These are phyloP conservation scores for Intellagama lesueurii DNA, from an alignment of 2,797 vertebrate genomes.

Conservation along the genomic window DNA sequence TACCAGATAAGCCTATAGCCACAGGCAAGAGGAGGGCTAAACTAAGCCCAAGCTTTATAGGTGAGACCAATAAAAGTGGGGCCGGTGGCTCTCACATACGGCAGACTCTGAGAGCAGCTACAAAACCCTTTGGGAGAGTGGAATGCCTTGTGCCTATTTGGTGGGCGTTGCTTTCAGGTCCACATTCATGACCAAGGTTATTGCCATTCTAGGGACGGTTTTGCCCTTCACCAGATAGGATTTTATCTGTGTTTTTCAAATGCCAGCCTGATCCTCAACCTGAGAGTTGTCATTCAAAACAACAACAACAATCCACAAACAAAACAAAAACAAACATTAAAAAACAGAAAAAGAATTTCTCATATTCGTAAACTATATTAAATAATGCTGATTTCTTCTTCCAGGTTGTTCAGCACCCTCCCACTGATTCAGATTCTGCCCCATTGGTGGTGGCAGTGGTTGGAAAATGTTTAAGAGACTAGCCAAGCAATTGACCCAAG, in stretches of 20 bases:
- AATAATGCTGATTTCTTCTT: not conserved
- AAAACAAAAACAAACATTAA: no score
- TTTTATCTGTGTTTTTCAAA: not conserved
- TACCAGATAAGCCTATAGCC: not conserved
- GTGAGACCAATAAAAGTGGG: no score
- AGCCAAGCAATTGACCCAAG: slow-evolving; percentile 31
- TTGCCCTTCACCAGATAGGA: not conserved
- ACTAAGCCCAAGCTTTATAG: no score
- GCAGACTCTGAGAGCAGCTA: not conserved
- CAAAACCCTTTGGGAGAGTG: not conserved
- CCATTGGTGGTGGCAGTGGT: not conserved
- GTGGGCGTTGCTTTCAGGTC: not conserved
- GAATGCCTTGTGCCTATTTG: not conserved
- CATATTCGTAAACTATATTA: not conserved
- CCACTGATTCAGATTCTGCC: not conserved
- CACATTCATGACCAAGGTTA: not conserved
- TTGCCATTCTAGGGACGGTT: not conserved
- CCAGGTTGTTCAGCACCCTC: not conserved
- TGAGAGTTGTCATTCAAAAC: no score
- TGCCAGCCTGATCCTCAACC: no score
- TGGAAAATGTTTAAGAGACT: slow-evolving; percentile 24
- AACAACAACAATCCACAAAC: no score
- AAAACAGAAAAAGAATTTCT: no score
- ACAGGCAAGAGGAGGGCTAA: no score
- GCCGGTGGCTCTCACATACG: not conserved